These are phyloP conservation scores for Trinorchestia longiramus DNA, from an alignment of 1,140 invertebrate species.

Conservation along the genomic window DNA sequence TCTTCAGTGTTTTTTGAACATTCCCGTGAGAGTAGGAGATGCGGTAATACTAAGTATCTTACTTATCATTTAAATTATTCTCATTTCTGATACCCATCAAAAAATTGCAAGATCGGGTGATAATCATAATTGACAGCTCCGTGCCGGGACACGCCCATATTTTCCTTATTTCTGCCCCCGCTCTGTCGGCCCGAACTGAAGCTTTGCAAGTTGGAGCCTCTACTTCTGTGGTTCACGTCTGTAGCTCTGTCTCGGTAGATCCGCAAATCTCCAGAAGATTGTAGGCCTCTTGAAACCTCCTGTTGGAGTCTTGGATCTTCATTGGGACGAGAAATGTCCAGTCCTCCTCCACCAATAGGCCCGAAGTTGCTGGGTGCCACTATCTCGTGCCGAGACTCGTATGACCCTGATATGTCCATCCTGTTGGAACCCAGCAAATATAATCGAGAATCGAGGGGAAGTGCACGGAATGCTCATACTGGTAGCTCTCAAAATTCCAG, in stretches of 20 bases:
- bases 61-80: not conserved
- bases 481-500: not conserved
- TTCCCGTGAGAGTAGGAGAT: not conserved
- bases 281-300: not conserved
- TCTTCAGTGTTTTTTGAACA: not conserved
- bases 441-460: not conserved
- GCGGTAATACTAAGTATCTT: not conserved
- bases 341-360: constrained; percentile 1
- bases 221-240: not conserved
- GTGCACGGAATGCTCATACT: not conserved
- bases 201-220: constrained; percentile 45
- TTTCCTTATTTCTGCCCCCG: not conserved
- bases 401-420: constrained; percentile 30
- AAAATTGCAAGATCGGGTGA: constrained; percentile 87
- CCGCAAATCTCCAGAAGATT: not conserved
- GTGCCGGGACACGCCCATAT: constrained; percentile 1
- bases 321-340: not conserved
- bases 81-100: constrained; percentile 70
- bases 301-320: not conserved
- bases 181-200: not conserved
- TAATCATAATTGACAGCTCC: constrained; percentile 82
- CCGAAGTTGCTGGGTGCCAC: not conserved
- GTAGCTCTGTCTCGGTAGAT: not conserved
- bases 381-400: not conserved
- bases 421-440: not conserved